phyloP scores from a whole-genome alignment of 2,113 vertebrate species.

The Phrynosoma blainvillii region DNA sequence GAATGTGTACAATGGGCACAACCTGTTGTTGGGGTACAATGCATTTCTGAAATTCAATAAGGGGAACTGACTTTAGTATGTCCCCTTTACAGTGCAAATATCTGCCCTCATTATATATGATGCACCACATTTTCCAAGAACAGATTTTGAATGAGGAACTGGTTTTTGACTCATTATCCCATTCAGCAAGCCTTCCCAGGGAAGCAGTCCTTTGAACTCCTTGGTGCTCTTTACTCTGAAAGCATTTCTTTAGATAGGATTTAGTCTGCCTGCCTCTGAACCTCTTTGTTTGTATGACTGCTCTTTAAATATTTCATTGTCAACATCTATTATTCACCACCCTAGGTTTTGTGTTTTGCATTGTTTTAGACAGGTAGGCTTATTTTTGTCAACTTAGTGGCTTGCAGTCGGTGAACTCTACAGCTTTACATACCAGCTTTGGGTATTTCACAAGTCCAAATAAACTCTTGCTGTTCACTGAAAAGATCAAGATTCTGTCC shows the following conservation, averaged over 20 bases:
- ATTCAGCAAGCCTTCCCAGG: too few relatives aligned
- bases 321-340: conserved; percentile 32
- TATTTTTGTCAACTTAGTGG: neutral
- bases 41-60: too few relatives aligned
- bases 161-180: neutral
- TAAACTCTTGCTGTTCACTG: neutral
- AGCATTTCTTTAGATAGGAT: neutral
- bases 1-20: too few relatives aligned
- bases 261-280: neutral
- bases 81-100: too few relatives aligned
- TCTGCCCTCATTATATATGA: too few relatives aligned
- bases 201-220: neutral
- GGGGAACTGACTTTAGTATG: too few relatives aligned
- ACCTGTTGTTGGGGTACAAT: too few relatives aligned
- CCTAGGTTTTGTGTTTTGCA: conserved; percentile 2
- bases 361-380: neutral
- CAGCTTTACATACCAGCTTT: neutral
- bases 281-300: neutral
- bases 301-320: conserved; percentile 19
- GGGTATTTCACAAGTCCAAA: neutral
- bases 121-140: too few relatives aligned
- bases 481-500: neutral
- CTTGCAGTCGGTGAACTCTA: neutral
- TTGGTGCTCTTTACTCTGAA: neutral
- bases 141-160: too few relatives aligned